Conservation (phyloP, 2,888 invertebrate genomes). For the Philhelius pedissequus region DNA sequence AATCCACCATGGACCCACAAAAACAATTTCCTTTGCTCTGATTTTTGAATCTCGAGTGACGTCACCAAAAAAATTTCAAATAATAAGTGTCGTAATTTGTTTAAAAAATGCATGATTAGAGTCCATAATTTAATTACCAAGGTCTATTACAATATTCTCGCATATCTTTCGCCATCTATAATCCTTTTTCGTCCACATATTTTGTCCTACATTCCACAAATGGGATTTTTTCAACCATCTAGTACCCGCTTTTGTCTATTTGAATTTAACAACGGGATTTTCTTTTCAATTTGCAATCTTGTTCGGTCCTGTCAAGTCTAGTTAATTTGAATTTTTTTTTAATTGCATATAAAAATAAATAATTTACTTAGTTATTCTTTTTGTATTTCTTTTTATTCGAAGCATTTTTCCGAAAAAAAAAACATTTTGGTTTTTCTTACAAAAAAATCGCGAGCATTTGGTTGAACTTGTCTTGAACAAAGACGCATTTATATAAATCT, state of each 20-base stretch:
- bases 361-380: slow-evolving; percentile 3
- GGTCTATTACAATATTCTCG: background rate
- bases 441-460: background rate
- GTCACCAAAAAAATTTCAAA: too few relatives aligned
- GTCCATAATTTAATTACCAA: too few relatives aligned
- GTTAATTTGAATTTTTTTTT: slow-evolving; percentile 26
- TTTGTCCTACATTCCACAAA: background rate
- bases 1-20: too few relatives aligned
- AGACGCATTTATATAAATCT: background rate
- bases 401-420: background rate
- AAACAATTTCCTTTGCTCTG: too few relatives aligned
- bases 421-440: slow-evolving; percentile 13
- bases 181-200: background rate
- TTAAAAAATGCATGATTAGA: too few relatives aligned
- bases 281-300: slow-evolving; percentile 45
- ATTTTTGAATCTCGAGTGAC: too few relatives aligned
- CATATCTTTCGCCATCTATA: background rate
- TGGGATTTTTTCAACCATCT: slow-evolving; percentile 3
- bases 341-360: slow-evolving; percentile 5
- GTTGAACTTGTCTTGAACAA: background rate
- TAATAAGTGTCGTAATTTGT: too few relatives aligned
- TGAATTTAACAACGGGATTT: slow-evolving; percentile 54
- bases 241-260: slow-evolving; percentile 38
- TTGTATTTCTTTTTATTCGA: background rate
- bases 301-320: slow-evolving; percentile 39